Evolutionary conservation across 2,113 vertebrate species (phyloP).

Genomic region (Paradoxurus hermaphroditus): DNA sequence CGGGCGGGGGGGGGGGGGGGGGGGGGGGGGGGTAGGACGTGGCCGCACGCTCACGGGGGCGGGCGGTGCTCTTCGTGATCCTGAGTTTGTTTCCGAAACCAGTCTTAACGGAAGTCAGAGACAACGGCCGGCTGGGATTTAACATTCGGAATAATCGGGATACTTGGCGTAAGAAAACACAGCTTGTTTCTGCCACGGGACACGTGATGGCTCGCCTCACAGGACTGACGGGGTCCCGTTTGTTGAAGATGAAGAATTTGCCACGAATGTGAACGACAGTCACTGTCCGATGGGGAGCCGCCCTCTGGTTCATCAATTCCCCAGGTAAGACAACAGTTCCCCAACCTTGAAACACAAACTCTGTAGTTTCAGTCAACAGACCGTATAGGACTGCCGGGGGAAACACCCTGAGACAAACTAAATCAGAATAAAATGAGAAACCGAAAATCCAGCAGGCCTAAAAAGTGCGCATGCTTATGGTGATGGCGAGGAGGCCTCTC

Average conservation of each 20-base stretch:
- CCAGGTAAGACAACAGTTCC: neutral
- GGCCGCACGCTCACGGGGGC: rapidly evolving
- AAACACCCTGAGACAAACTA: neutral
- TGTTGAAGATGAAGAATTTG: constrained; percentile 37
- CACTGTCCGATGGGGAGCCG: constrained; percentile 51
- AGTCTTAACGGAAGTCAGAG: neutral
- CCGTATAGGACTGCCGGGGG: neutral
- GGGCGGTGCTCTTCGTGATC: rapidly evolving
- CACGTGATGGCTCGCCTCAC: neutral
- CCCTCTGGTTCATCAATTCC: neutral
- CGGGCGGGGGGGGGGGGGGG: too few species aligned
- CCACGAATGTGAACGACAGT: constrained; percentile 62
- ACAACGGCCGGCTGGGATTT: neutral
- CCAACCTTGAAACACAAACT: constrained; percentile 16
- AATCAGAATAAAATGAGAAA: neutral
- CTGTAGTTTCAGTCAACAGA: neutral
- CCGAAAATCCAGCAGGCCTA: neutral
- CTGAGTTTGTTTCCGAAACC: rapidly evolving
- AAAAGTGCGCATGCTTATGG: neutral
- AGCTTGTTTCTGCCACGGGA: neutral
- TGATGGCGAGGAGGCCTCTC: neutral
- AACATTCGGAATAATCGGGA: neutral
- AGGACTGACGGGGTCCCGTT: neutral
- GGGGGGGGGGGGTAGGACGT: too few species aligned
- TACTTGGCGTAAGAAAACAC: neutral